Conservation (phyloP, 2,888 invertebrate species). For the Trichogramma evanescens region DNA sequence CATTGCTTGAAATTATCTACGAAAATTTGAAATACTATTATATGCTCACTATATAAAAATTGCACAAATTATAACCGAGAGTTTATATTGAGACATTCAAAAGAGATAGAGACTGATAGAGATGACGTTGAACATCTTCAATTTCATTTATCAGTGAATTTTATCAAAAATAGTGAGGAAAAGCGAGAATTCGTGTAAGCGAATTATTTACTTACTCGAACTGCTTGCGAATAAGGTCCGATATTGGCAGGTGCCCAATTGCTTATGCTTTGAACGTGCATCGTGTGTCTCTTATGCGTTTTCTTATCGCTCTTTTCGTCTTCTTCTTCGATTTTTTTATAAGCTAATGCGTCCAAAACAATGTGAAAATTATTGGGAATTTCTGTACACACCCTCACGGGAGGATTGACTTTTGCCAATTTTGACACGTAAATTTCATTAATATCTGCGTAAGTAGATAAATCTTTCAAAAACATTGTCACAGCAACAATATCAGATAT, state of each 20-base stretch:
- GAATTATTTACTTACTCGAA: constrained; percentile 56
- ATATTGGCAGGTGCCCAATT: constrained; percentile 99
- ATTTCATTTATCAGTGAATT: not conserved
- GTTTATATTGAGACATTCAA: no score
- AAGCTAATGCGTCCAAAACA: constrained; percentile 69
- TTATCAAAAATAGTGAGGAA: not conserved
- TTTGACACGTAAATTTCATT: constrained; percentile 71
- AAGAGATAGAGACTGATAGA: no score
- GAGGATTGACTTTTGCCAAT: constrained; percentile 72
- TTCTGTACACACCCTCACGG: constrained; percentile 79
- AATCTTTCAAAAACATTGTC: constrained; percentile 76
- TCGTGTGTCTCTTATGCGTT: constrained; percentile 57
- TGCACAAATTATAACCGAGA: no score
- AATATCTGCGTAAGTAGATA: constrained; percentile 69
- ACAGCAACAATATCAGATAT: constrained; percentile 68
- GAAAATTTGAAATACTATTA: no score
- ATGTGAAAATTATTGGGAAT: constrained; percentile 70
- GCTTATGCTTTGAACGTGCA: constrained; percentile 93
- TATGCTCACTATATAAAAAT: no score
- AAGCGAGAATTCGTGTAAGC: not conserved
- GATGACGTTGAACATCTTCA: not conserved
- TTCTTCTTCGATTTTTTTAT: constrained; percentile 41
- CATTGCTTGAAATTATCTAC: no score
- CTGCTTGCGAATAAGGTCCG: constrained; percentile 91
- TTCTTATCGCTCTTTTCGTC: constrained; percentile 31